Percentiles rank a stretch among this genome's conserved stretches.
Conservation (phyloP, 2,797 vertebrate species). For the Schizopygopsis malacanthus region DNA sequence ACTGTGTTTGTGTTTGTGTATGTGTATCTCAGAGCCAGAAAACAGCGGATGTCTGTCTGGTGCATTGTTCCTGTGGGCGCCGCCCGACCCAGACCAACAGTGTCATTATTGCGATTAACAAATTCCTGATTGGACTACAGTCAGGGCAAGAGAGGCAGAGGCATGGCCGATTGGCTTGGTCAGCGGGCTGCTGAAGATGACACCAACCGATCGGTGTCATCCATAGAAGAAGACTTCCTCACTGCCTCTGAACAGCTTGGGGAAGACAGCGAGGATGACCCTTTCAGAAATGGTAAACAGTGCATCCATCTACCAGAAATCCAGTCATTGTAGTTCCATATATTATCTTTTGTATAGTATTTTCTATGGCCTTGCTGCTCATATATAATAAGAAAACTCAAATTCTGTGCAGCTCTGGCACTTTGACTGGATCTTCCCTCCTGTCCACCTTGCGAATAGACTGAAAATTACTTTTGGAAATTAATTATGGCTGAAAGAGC, state of each 20-base stretch:
- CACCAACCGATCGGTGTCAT: slow-evolving; percentile 94
- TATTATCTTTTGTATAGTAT: background rate
- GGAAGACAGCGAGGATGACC: slow-evolving; percentile 91
- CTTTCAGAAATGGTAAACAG: slow-evolving; percentile 84
- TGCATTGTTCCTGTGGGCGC: slow-evolving; percentile 84
- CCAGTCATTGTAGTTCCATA: background rate
- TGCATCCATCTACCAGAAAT: background rate
- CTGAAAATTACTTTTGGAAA: slow-evolving; percentile 18
- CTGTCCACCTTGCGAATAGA: background rate
- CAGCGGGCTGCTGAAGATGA: slow-evolving; percentile 87
- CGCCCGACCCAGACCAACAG: slow-evolving; percentile 76
- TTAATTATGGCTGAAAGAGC: slow-evolving; percentile 11
- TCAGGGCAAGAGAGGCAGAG: slow-evolving; percentile 87
- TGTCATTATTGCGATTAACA: slow-evolving; percentile 95
- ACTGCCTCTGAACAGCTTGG: slow-evolving; percentile 95
- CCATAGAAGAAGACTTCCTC: slow-evolving; percentile 96
- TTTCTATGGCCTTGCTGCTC: background rate
- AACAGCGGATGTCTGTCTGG: slow-evolving; percentile 88
- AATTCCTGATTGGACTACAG: slow-evolving; percentile 93
- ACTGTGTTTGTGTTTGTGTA: background rate
- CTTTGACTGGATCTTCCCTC: background rate
- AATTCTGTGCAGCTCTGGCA: background rate
- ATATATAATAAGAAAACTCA: slow-evolving; percentile 12
- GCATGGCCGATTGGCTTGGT: slow-evolving; percentile 70
- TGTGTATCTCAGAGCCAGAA: slow-evolving; percentile 76